These are phyloP conservation scores for Spodoptera litura DNA, from an alignment of 1,140 invertebrate species.

Conservation along the genomic window DNA sequence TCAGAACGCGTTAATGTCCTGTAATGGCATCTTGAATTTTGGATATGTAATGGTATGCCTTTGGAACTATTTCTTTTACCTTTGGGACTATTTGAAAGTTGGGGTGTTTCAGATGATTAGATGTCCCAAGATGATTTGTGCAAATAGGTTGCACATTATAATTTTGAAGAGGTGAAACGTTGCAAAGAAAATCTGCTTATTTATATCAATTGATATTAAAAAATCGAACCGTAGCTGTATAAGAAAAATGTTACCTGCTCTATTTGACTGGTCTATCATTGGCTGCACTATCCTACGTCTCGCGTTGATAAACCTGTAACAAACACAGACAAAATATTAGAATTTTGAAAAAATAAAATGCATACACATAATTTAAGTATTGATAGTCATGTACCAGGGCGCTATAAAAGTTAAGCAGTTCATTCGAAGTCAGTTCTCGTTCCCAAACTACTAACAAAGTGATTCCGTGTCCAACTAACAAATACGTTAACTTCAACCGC, in stretches of 20 bases:
- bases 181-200: slow-evolving; percentile 18
- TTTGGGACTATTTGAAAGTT: neutral
- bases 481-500: neutral
- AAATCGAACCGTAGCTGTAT: slow-evolving; percentile 63
- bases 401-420: neutral
- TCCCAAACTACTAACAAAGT: neutral
- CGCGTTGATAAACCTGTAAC: slow-evolving; percentile 98
- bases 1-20: slow-evolving; percentile 30
- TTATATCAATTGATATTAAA: neutral
- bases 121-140: neutral
- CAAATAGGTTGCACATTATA: neutral
- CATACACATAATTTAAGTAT: too few relatives aligned
- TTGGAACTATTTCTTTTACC: slow-evolving; percentile 19
- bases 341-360: too few relatives aligned
- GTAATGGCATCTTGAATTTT: slow-evolving; percentile 44
- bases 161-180: neutral
- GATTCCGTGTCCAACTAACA: neutral
- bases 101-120: neutral
- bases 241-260: slow-evolving; percentile 95
- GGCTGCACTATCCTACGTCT: slow-evolving; percentile 98
- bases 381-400: neutral
- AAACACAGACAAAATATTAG: slow-evolving; percentile 62
- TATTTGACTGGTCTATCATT: slow-evolving; percentile 99
- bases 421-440: neutral
- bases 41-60: slow-evolving; percentile 19